phyloP scores from a whole-genome alignment of 1,140 invertebrate genomes.

The Trinorchestia longiramus region DNA sequence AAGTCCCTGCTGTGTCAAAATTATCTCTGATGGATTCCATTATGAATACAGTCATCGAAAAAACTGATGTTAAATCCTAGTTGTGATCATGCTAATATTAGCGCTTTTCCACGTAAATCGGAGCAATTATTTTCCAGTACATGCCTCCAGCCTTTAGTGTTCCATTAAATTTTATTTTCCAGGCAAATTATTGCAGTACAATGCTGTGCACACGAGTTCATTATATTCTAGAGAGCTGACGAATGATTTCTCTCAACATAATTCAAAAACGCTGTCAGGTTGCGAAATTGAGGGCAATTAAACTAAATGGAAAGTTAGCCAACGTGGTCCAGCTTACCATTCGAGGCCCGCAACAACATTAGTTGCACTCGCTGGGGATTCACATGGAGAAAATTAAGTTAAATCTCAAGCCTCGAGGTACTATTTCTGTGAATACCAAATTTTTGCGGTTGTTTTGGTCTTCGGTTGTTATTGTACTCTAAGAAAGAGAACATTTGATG shows the following conservation, averaged over 20 bases:
- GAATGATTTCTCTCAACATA: not conserved
- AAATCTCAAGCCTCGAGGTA: not conserved
- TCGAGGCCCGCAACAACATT: not conserved
- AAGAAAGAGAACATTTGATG: too few relatives aligned
- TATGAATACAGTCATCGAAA: too few relatives aligned
- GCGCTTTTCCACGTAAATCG: not conserved
- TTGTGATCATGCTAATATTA: too few relatives aligned
- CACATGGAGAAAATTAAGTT: not conserved
- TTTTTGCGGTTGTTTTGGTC: too few relatives aligned
- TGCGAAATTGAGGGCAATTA: not conserved
- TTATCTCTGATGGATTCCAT: too few relatives aligned
- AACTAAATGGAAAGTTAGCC: not conserved
- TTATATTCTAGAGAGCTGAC: not conserved
- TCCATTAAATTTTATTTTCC: not conserved
- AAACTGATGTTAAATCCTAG: too few relatives aligned
- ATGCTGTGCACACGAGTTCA: not conserved
- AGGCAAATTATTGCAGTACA: not conserved
- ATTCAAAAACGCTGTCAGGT: slow-evolving; percentile 7
- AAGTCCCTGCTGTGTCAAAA: too few relatives aligned
- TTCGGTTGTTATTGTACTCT: too few relatives aligned
- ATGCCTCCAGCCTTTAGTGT: not conserved
- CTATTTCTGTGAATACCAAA: not conserved
- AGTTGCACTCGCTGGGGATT: not conserved
- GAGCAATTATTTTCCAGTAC: not conserved
- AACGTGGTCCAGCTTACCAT: not conserved